Evolutionary conservation across 2,113 vertebrate species (phyloP).

Genomic region (Crotalus viridis): DNA sequence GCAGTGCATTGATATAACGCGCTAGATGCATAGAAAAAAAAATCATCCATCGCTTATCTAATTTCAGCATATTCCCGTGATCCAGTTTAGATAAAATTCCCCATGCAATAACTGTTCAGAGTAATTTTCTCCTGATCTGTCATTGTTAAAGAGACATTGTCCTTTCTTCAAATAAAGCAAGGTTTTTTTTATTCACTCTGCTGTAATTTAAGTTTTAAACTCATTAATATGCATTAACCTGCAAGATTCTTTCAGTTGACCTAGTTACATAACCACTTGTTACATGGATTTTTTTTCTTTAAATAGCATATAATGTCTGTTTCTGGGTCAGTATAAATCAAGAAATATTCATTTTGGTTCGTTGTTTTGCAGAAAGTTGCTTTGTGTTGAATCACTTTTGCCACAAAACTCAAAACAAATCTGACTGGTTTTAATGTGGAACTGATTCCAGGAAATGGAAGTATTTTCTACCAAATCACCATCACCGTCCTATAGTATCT

Average conservation of each 20-base stretch:
- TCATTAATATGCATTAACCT: slow-evolving; percentile 48
- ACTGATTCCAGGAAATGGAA: not conserved
- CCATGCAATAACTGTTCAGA: not conserved
- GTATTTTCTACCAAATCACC: not conserved
- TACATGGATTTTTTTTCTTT: not conserved
- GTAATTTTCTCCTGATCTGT: slow-evolving; percentile 38
- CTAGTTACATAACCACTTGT: slow-evolving; percentile 58
- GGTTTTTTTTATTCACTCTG: slow-evolving; percentile 36
- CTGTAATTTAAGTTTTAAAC: slow-evolving; percentile 34
- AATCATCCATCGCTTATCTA: slow-evolving; percentile 27
- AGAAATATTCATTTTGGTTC: not conserved
- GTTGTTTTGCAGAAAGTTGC: not conserved
- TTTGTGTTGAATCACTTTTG: not conserved
- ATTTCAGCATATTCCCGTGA: not conserved
- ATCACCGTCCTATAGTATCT: not conserved
- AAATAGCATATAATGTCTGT: not conserved
- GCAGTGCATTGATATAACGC: not conserved
- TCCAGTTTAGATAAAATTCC: fast-evolving
- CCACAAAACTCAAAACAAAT: not conserved
- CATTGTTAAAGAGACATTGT: slow-evolving; percentile 35
- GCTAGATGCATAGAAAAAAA: not conserved
- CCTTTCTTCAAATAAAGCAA: slow-evolving; percentile 43
- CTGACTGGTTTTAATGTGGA: not conserved
- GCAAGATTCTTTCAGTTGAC: slow-evolving; percentile 47
- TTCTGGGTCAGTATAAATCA: not conserved